These are phyloP conservation scores for Hydra vulgaris DNA, from an alignment of 30 jellyfish, hydroid and myxozoan species.

Conservation along the genomic window DNA sequence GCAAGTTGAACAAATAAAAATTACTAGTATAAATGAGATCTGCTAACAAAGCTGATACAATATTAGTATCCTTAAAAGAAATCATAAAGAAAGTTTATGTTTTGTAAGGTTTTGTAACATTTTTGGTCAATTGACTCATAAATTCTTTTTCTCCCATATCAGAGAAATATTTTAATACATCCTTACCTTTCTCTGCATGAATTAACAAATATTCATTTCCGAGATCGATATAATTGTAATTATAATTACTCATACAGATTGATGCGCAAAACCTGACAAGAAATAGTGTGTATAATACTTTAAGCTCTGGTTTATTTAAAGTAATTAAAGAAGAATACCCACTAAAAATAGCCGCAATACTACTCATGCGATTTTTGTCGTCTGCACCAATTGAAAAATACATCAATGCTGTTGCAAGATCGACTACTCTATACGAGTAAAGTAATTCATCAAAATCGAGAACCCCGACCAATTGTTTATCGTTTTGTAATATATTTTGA, in stretches of 20 bases:
- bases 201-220: slow-evolving; percentile 18
- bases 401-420: slow-evolving; percentile 26
- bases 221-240: slow-evolving; percentile 13
- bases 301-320: background rate
- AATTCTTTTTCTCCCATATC: slow-evolving; percentile 4
- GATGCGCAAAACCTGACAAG: background rate
- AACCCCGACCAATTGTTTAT: slow-evolving; percentile 6
- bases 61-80: too few relatives aligned
- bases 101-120: too few relatives aligned
- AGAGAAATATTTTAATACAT: background rate
- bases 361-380: background rate
- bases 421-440: slow-evolving; percentile 19
- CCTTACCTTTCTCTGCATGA: background rate
- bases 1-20: too few relatives aligned
- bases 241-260: slow-evolving; percentile 1
- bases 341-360: background rate
- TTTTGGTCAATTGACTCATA: background rate
- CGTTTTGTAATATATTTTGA: slow-evolving; percentile 6
- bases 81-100: too few relatives aligned
- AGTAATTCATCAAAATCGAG: slow-evolving; percentile 25
- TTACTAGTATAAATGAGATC: too few relatives aligned
- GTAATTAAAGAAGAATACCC: slow-evolving; percentile 15
- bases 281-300: slow-evolving; percentile 1
- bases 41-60: too few relatives aligned
- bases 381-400: slow-evolving; percentile 1